Conservation (phyloP, 2,888 invertebrate genomes). For the Sphaerophoria rueppellii region DNA sequence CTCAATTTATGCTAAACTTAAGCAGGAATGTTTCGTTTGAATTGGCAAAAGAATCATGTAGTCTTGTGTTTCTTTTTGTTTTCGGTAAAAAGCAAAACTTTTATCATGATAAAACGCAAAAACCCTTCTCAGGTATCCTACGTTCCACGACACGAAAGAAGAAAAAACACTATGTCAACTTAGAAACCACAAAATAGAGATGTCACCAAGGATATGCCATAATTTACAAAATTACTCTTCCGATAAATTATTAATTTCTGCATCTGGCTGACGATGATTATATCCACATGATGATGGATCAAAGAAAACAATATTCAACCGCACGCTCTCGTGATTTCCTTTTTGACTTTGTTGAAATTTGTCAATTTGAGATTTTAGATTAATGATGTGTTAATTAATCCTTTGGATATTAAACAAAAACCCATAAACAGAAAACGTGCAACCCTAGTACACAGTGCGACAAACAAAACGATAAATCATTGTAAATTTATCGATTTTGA, state of each 20-base stretch:
- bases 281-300: background rate
- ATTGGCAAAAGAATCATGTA: too few relatives aligned
- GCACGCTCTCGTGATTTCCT: background rate
- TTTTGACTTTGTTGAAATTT: background rate
- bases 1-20: too few relatives aligned
- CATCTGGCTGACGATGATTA: background rate
- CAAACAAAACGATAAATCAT: background rate
- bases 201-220: background rate
- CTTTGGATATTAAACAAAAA: background rate
- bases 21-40: too few relatives aligned
- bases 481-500: background rate
- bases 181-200: background rate
- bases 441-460: background rate
- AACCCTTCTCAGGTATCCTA: too few relatives aligned
- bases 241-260: slow-evolving; percentile 3
- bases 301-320: background rate
- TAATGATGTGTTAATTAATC: slow-evolving; percentile 23
- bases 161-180: background rate
- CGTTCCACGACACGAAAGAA: background rate
- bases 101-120: too few relatives aligned
- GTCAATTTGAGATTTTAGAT: background rate
- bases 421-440: background rate
- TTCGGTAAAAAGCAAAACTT: too few relatives aligned
- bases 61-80: too few relatives aligned
- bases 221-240: slow-evolving; percentile 8